Conservation (phyloP, 2,113 vertebrate species). For the Vulpes lagopus region DNA sequence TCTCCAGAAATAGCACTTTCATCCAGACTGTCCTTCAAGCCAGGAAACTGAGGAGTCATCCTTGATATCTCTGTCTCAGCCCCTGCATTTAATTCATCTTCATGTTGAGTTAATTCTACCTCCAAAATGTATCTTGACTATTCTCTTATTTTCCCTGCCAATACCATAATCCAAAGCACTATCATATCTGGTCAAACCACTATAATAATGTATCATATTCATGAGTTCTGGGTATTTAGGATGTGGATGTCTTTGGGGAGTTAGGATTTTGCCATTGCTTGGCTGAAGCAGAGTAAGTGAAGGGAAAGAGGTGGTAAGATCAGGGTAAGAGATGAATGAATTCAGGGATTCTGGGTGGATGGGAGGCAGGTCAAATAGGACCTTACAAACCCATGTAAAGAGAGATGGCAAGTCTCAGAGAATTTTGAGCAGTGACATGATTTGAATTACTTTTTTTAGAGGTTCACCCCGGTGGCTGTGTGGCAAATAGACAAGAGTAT, state of each 20-base stretch:
- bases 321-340: not conserved
- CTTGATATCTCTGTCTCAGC: not conserved
- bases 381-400: not conserved
- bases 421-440: not conserved
- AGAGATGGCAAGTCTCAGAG: not conserved
- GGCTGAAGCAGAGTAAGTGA: not conserved
- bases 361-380: not conserved
- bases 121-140: not conserved
- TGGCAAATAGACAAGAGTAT: not conserved
- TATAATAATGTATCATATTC: not conserved
- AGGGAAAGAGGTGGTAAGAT: not conserved
- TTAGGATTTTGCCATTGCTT: not conserved
- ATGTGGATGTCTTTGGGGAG: not conserved
- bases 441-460: conserved; percentile 31
- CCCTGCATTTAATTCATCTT: not conserved
- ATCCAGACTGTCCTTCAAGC: not conserved
- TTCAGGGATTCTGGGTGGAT: not conserved
- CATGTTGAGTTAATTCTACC: not conserved
- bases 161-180: not conserved
- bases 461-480: not conserved
- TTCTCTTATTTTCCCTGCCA: not conserved
- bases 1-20: not conserved
- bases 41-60: not conserved
- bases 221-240: not conserved
- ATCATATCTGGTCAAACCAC: not conserved